phyloP scores from a whole-genome alignment of 2,797 vertebrate species.

The Lerista edwardsae region DNA sequence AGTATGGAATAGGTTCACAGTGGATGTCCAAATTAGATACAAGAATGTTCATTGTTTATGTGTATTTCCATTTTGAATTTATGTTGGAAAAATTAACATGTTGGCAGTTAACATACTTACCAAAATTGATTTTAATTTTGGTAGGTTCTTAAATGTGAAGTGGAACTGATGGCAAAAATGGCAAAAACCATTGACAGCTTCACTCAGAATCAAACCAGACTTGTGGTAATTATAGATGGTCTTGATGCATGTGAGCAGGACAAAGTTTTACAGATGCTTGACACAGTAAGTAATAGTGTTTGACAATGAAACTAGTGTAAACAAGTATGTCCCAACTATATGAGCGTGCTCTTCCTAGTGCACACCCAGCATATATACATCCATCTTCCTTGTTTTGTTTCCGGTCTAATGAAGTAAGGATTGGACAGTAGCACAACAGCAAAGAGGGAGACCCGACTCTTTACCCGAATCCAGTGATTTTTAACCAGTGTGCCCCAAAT shows the following conservation, averaged over 20 bases:
- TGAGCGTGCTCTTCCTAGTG: not conserved
- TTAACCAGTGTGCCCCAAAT: no score
- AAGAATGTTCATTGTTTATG: not conserved
- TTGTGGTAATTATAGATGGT: conserved; percentile 95
- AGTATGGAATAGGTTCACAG: not conserved
- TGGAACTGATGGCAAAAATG: conserved; percentile 97
- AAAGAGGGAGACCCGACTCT: not conserved
- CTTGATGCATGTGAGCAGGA: conserved; percentile 97
- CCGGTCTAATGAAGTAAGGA: not conserved
- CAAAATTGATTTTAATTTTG: not conserved
- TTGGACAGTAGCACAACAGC: not conserved
- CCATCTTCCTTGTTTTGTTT: no score
- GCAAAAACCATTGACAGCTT: conserved; percentile 95
- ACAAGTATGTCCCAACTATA: not conserved
- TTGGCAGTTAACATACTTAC: not conserved
- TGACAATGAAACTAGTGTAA: not conserved
- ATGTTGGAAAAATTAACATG: not conserved
- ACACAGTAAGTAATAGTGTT: conserved; percentile 84
- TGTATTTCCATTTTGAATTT: not conserved
- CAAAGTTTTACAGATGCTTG: conserved; percentile 97
- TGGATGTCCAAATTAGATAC: not conserved
- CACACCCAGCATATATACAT: not conserved
- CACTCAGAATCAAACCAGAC: conserved; percentile 94
- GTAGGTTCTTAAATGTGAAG: conserved; percentile 94
- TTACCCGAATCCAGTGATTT: not conserved